These are phyloP conservation scores for Megaceryle torquata DNA, from an alignment of 2,113 vertebrate species.

Conservation along the genomic window DNA sequence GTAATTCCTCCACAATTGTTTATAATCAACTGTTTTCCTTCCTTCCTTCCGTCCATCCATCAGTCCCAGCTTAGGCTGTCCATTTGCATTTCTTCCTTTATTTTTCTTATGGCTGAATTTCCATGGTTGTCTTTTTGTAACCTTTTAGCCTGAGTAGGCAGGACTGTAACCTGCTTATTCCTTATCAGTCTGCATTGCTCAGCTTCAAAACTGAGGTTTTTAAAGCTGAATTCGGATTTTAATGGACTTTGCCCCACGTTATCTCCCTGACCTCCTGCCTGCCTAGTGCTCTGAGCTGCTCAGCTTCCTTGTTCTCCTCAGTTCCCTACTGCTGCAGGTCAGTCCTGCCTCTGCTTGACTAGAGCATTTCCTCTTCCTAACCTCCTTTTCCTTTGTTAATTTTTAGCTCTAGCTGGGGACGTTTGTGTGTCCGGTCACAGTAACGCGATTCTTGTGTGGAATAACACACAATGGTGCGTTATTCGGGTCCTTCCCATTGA, in stretches of 20 bases:
- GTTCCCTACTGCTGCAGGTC: neutral
- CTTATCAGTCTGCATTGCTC: neutral
- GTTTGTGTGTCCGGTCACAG: accelerated
- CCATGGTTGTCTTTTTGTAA: neutral
- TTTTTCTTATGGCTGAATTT: neutral
- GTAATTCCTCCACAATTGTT: conserved; percentile 54
- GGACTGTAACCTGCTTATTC: neutral
- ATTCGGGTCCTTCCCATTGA: neutral
- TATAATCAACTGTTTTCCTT: conserved; percentile 30
- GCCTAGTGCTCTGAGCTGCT: neutral
- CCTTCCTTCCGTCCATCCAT: neutral
- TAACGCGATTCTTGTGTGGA: neutral
- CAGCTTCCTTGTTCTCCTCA: neutral
- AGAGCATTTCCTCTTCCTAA: neutral
- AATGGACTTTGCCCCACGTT: neutral
- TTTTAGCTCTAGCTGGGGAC: neutral
- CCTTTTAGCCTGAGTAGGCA: neutral
- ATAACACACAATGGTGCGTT: accelerated
- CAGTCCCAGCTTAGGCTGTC: too few relatives aligned
- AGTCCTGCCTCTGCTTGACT: neutral
- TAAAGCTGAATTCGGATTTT: neutral
- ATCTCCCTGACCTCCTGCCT: neutral
- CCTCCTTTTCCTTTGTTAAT: neutral
- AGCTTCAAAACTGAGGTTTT: neutral
- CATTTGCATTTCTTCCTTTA: neutral